These are phyloP conservation scores for Steinernema feltiae DNA, from an alignment of 1,140 invertebrate genomes.

Conservation along the genomic window DNA sequence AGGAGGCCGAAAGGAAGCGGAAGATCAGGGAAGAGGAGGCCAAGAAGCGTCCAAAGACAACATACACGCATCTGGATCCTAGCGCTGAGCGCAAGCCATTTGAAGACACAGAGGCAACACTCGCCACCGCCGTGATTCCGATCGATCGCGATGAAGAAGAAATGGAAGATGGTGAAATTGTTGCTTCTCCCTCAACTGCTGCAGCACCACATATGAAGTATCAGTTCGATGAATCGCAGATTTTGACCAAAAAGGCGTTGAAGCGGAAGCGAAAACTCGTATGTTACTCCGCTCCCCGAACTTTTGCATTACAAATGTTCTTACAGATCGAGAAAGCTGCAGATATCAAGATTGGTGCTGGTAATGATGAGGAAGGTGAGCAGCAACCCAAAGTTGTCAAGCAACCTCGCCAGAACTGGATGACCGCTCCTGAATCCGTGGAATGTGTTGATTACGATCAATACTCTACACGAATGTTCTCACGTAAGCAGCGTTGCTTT, in stretches of 20 bases:
- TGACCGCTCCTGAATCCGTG: neutral
- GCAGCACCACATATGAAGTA: neutral
- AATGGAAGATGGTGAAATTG: neutral
- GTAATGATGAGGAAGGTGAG: neutral
- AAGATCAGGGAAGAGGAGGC: slow-evolving; percentile 20
- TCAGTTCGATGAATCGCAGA: neutral
- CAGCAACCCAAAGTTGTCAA: neutral
- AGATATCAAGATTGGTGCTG: neutral
- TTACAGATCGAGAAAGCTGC: slow-evolving; percentile 1
- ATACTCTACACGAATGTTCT: neutral
- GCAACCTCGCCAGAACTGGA: neutral
- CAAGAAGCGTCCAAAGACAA: slow-evolving; percentile 2
- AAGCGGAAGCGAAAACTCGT: slow-evolving; percentile 15
- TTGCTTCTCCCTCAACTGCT: no score
- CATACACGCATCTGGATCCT: neutral
- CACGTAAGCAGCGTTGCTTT: neutral
- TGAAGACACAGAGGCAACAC: neutral
- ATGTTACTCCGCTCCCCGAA: neutral
- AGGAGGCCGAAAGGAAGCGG: slow-evolving; percentile 9
- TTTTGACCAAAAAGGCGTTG: slow-evolving; percentile 14
- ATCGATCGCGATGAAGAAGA: neutral
- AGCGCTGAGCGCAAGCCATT: neutral
- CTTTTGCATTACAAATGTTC: neutral
- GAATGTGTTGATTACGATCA: neutral
- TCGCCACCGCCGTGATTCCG: neutral